Evolutionary conservation across 2,888 invertebrate genomes (phyloP).

Genomic region (Sarcophaga variegata): DNA sequence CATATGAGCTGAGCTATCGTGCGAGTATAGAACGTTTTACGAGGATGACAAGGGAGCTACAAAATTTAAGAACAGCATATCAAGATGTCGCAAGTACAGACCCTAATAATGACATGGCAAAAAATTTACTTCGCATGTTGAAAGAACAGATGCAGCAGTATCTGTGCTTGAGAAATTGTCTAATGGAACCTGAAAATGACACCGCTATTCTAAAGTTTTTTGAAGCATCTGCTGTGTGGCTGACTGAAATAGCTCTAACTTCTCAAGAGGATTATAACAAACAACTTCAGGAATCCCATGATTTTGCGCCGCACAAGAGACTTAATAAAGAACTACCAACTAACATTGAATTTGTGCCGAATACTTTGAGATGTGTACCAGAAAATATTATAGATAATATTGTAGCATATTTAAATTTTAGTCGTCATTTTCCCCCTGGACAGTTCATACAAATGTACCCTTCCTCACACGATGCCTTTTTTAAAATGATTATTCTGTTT

Average conservation of each 20-base stretch:
- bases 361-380: constrained; percentile 91
- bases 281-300: constrained; percentile 76
- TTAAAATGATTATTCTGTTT: constrained; percentile 91
- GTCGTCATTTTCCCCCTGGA: constrained; percentile 86
- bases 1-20: constrained; percentile 89
- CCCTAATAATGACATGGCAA: constrained; percentile 85
- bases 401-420: constrained; percentile 90
- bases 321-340: constrained; percentile 79
- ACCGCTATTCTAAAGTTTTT: constrained; percentile 88
- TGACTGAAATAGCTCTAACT: constrained; percentile 90
- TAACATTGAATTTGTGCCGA: constrained; percentile 86
- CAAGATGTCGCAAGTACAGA: constrained; percentile 85
- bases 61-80: constrained; percentile 88
- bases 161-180: constrained; percentile 87
- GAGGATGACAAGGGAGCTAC: constrained; percentile 87
- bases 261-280: constrained; percentile 78
- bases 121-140: constrained; percentile 85
- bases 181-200: constrained; percentile 89
- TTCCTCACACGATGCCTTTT: constrained; percentile 83
- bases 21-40: constrained; percentile 87
- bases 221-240: constrained; percentile 92
- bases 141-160: constrained; percentile 86
- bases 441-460: constrained; percentile 86
- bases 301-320: constrained; percentile 85
- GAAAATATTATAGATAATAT: constrained; percentile 95